A percentile compares a stretch with the other conserved stretches of the same genome.
These are phyloP conservation scores for Hoplias malabaricus DNA, from an alignment of 2,113 vertebrate species.

Conservation along the genomic window DNA sequence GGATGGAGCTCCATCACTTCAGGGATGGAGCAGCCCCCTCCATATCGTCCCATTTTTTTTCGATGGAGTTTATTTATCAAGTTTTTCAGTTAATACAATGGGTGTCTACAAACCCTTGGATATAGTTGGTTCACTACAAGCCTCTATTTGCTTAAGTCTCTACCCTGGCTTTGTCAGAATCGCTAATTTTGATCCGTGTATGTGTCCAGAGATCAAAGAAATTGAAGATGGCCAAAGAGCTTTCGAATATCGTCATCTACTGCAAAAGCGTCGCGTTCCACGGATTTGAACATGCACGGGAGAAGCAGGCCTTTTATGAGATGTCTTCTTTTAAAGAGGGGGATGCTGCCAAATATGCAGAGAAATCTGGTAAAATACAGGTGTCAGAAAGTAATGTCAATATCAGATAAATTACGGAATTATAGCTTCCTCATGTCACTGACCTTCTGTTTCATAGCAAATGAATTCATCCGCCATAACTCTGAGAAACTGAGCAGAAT, in stretches of 20 bases:
- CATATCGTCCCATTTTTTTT: too few species aligned
- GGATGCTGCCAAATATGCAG: constrained; percentile 79
- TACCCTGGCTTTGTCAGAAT: too few species aligned
- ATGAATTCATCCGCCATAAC: constrained; percentile 80
- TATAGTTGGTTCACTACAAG: too few species aligned
- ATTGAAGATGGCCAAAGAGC: constrained; percentile 84
- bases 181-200: not conserved
- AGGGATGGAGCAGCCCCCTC: too few species aligned
- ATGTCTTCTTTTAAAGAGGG: constrained; percentile 89
- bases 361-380: constrained; percentile 79
- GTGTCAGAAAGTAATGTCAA: not conserved
- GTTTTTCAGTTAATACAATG: too few species aligned
- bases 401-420: not conserved
- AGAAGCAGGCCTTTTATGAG: constrained; percentile 83
- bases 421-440: not conserved
- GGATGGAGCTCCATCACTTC: too few species aligned
- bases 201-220: constrained; percentile 72
- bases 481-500: constrained; percentile 84
- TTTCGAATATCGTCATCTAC: constrained; percentile 90
- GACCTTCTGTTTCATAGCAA: constrained; percentile 67
- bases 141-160: not conserved
- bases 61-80: too few species aligned
- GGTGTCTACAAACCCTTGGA: too few species aligned
- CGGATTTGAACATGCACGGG: constrained; percentile 76
- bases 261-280: constrained; percentile 89